Conservation (phyloP, 2,113 vertebrate genomes). For the Athene cunicularia region DNA sequence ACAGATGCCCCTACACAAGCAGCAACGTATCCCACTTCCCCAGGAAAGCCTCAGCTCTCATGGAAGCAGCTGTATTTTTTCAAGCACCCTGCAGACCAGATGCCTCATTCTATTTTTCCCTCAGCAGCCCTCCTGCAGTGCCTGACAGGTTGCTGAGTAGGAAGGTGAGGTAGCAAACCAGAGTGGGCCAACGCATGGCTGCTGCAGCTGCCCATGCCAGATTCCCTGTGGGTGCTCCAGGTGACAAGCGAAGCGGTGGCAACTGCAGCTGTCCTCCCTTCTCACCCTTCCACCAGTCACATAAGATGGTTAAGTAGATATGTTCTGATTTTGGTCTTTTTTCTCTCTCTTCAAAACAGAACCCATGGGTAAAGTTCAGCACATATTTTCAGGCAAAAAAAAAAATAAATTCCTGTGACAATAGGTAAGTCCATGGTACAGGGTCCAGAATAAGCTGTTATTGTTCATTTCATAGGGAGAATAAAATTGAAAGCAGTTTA, state of each 20-base stretch:
- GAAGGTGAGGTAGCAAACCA: neutral
- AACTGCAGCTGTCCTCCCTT: neutral
- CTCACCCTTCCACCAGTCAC: neutral
- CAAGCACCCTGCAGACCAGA: neutral
- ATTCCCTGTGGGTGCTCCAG: neutral
- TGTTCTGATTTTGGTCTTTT: neutral
- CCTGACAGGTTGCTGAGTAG: neutral
- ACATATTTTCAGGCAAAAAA: neutral
- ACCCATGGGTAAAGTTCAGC: neutral
- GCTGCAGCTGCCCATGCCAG: neutral
- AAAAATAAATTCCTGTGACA: too few species aligned
- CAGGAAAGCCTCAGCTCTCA: neutral
- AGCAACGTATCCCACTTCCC: accelerated
- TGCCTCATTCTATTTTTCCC: neutral
- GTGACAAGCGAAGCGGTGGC: neutral
- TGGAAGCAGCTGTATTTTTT: neutral
- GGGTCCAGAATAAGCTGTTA: neutral
- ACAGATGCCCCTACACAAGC: neutral
- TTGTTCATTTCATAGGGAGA: neutral
- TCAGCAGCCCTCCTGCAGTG: neutral
- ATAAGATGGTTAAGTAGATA: neutral
- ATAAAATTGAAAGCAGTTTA: neutral
- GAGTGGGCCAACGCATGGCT: neutral
- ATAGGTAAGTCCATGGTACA: neutral
- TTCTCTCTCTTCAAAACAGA: neutral